phyloP scores from a whole-genome alignment of 1,140 invertebrate species.

The Arion vulgaris region DNA sequence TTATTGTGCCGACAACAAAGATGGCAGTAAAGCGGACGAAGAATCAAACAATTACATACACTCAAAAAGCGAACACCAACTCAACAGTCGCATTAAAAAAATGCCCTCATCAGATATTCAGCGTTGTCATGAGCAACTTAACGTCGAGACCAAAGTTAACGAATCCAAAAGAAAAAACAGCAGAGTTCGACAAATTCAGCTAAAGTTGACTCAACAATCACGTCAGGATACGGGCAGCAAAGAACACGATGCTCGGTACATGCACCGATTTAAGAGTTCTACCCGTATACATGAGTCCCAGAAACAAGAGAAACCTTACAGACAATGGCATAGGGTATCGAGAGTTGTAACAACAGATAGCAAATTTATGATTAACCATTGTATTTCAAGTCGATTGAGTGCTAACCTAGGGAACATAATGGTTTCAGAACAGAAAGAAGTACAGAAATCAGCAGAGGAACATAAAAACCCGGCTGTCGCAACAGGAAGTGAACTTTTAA shows the following conservation, averaged over 20 bases:
- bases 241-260: background rate
- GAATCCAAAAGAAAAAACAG: background rate
- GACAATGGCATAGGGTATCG: slow-evolving; percentile 1
- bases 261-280: background rate
- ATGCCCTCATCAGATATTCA: background rate
- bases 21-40: background rate
- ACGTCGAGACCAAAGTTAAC: background rate
- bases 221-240: background rate
- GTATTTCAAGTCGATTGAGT: background rate
- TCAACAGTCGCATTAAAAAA: background rate
- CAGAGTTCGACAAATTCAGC: background rate
- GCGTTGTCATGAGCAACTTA: background rate
- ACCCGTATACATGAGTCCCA: background rate
- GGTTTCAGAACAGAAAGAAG: background rate
- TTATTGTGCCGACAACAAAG: background rate
- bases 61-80: background rate
- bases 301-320: slow-evolving; percentile 16
- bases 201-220: background rate
- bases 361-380: slow-evolving; percentile 6
- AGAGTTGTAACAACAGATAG: background rate
- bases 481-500: background rate
- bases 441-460: background rate
- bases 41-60: background rate
- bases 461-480: background rate
- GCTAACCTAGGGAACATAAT: background rate